Conservation (phyloP, 2,888 invertebrate species). For the Micoletzkya japonica region DNA sequence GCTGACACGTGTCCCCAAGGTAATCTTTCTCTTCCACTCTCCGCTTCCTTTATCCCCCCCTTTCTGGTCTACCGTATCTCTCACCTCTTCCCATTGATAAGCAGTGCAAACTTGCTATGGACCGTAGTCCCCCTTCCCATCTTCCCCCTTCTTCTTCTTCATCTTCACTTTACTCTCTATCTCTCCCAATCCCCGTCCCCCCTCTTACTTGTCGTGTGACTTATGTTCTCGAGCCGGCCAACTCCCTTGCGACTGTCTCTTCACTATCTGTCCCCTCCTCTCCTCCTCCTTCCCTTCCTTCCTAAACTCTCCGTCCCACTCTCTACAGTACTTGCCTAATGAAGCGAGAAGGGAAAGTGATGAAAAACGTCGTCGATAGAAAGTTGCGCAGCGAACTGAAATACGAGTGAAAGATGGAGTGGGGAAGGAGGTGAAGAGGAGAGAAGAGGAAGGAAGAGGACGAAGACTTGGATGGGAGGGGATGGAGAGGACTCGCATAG, state of each 20-base stretch:
- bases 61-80: too few relatives aligned
- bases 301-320: conserved; percentile 19
- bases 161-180: neutral
- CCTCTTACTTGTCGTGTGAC: neutral
- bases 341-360: conserved; percentile 19
- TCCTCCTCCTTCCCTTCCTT: conserved; percentile 16
- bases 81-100: neutral
- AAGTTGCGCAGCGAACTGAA: neutral
- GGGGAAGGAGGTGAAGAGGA: conserved; percentile 2
- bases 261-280: neutral
- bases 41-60: neutral
- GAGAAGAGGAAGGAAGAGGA: neutral
- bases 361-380: neutral
- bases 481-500: too few relatives aligned
- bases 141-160: neutral
- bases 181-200: conserved; percentile 8
- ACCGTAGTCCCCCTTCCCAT: neutral
- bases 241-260: neutral
- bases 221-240: conserved; percentile 2
- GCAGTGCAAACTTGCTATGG: neutral
- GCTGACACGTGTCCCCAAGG: too few relatives aligned
- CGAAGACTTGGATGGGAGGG: too few relatives aligned
- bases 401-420: conserved; percentile 8
- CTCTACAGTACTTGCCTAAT: conserved; percentile 27
- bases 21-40: conserved; percentile 10